Evolutionary conservation across 2,888 invertebrate species (phyloP).

Genomic region (Hypomecis atomaria): DNA sequence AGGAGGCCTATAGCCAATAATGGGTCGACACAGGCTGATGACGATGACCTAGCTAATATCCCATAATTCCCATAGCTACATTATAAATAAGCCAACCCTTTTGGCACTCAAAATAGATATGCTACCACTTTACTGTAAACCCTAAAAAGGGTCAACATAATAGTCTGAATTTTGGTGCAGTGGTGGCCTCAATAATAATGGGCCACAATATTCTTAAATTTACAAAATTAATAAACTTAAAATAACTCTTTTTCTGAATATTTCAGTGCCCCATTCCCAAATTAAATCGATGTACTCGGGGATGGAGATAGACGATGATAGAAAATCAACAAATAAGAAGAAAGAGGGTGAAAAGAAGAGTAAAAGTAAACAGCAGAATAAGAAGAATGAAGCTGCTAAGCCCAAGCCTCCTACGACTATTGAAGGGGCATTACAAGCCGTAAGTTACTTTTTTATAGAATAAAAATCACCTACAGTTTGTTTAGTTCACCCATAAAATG

Average conservation of each 20-base stretch:
- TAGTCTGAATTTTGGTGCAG: too few species aligned
- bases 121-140: too few species aligned
- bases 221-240: not conserved
- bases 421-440: constrained; percentile 86
- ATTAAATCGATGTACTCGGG: constrained; percentile 87
- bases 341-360: constrained; percentile 74
- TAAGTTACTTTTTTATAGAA: constrained; percentile 56
- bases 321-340: constrained; percentile 81
- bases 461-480: too few species aligned
- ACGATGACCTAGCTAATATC: too few species aligned
- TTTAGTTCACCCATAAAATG: too few species aligned
- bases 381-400: constrained; percentile 78
- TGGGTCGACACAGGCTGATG: too few species aligned
- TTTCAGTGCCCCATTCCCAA: constrained; percentile 88
- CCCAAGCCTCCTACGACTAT: constrained; percentile 87
- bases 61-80: too few species aligned
- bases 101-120: too few species aligned
- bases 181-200: too few species aligned
- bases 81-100: too few species aligned
- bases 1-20: too few species aligned
- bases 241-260: not conserved
- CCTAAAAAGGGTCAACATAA: too few species aligned
- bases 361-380: constrained; percentile 78
- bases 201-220: not conserved
- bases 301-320: constrained; percentile 86